Base-by-base conservation (phyloP, 1,140 invertebrate species). In the Pantala flavescens region DNA sequence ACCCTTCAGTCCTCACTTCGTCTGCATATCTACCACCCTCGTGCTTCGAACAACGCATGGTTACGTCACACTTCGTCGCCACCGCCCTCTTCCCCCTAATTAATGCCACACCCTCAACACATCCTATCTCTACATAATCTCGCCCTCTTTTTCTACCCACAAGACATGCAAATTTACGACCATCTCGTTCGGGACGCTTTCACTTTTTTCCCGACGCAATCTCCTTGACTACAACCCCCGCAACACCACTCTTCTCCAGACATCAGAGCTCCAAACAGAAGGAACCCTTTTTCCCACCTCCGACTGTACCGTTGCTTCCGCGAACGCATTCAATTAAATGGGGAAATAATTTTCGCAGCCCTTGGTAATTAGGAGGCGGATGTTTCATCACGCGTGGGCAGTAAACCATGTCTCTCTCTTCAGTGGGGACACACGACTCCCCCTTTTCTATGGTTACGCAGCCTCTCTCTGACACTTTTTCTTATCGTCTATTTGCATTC, bases 311-410 rank as follows among this genome's bases (percentile, higher is more conserved):
- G 12, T 63, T 12, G 14, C 49, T 19, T 63, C 49, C 49, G 49
- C 49, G 49, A 21, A 21, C 49, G 49, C 49, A 63, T 63, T 63
- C 49, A 63, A 63, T 63, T 63, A 63, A 63, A 63, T 63, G 16
- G 49, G 49, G 49, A 21, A 63, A 63, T 63, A 63, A 63, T 63
- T 63, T 63, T 63, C 49, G 49, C 49, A 63, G 49, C 49, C 49
- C n/a, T 12, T 16, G 49, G 49, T 63, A 63, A 63, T 63, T 63
- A 63, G 49, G 49, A 63, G 49, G n/a, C 49, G 49, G 49, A 63
- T 63, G 49, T 63, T 63, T 63, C 49, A 63, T 63, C 49, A 63
- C 49, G 14, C 49, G 3, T 63, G n/a, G 49, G 49, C 49, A 63
- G 28, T 36, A 36, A 36, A 19, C 49, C 49, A 16, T 21, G 49